Conservation (phyloP, 2,113 vertebrate genomes). For the Sorex fumeus region DNA sequence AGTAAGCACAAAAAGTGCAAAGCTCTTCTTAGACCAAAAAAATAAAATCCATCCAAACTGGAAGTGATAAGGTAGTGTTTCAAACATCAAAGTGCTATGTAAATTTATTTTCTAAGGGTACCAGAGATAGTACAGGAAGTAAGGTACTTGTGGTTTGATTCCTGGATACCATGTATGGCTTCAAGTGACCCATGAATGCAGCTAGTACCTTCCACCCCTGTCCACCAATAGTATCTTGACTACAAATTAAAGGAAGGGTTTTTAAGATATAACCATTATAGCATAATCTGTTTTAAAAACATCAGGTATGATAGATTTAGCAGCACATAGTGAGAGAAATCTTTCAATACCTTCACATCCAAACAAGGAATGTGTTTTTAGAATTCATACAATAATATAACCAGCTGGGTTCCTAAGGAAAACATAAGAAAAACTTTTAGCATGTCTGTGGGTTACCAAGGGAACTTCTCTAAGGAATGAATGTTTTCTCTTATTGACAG, state of each 20-base stretch:
- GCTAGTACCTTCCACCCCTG: too few species aligned
- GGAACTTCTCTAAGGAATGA: neutral
- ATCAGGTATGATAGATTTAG: neutral
- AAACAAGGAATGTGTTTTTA: slow-evolving; percentile 1
- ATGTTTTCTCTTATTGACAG: slow-evolving; percentile 39
- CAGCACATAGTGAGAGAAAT: neutral
- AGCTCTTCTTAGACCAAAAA: neutral
- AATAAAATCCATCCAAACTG: neutral
- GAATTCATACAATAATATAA: neutral
- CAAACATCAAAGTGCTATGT: neutral
- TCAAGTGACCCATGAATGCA: too few species aligned
- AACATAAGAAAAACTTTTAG: neutral
- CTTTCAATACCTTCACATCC: neutral
- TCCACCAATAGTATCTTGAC: neutral
- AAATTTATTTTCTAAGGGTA: too few species aligned
- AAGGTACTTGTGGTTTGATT: too few species aligned
- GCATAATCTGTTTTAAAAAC: neutral
- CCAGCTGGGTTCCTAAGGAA: neutral
- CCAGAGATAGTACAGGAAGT: too few species aligned
- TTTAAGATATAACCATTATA: neutral
- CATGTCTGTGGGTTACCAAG: neutral
- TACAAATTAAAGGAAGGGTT: neutral
- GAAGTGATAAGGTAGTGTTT: neutral
- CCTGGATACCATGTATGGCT: too few species aligned
- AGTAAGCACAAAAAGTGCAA: neutral